These are phyloP conservation scores for Aspidapion aeneum DNA, from an alignment of 2,888 invertebrate species.

Conservation along the genomic window DNA sequence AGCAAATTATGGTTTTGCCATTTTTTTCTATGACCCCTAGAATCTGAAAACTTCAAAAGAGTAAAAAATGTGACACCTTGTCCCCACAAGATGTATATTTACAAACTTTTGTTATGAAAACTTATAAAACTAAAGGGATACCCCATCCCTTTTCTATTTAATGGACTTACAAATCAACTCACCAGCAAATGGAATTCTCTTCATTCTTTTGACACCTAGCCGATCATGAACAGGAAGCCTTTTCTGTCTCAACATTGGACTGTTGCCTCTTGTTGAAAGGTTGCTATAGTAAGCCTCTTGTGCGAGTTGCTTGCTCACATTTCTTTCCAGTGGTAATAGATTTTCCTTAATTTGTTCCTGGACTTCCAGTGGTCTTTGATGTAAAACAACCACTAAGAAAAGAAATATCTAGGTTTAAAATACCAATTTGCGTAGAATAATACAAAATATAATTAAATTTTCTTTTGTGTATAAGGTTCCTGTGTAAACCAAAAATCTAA, in stretches of 20 bases:
- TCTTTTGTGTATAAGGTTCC: too few species aligned
- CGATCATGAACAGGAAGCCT: background rate
- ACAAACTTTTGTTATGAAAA: too few species aligned
- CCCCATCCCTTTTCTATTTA: background rate
- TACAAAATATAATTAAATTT: too few species aligned
- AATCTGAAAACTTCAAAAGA: too few species aligned
- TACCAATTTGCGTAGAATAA: too few species aligned
- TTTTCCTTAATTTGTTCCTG: background rate
- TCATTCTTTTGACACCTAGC: background rate
- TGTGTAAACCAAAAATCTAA: too few species aligned
- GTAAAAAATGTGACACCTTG: too few species aligned
- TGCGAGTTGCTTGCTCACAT: background rate
- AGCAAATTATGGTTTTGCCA: too few species aligned
- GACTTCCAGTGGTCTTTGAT: background rate
- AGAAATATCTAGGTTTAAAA: too few species aligned
- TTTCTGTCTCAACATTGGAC: background rate
- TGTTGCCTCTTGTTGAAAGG: background rate
- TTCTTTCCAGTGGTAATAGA: background rate
- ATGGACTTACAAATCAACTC: background rate
- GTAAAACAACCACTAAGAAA: background rate
- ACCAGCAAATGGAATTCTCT: background rate
- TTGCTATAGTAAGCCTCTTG: background rate
- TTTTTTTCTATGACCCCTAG: too few species aligned
- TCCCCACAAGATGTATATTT: too few species aligned
- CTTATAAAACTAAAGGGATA: too few species aligned